Percentiles rank a stretch among this genome's conserved stretches.
phyloP scores from a whole-genome alignment of 1,140 invertebrate species.

The Drosophila rhopaloa region DNA sequence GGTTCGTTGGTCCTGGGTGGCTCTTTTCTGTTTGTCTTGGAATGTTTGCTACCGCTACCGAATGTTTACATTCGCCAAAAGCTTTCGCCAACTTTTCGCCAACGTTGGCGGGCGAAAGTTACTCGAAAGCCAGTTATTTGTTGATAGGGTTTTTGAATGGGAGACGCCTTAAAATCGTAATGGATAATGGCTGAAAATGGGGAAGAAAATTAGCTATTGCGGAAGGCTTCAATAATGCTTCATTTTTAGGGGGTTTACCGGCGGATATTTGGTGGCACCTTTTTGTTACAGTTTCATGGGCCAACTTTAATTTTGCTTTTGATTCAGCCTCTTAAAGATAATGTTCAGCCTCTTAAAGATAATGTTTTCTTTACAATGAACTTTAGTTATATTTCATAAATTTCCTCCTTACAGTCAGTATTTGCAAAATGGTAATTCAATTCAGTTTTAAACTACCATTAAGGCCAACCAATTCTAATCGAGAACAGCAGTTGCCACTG shows the following conservation, averaged over 20 bases:
- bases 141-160: constrained; percentile 31
- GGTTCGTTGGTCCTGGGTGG: neutral
- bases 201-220: constrained; percentile 1
- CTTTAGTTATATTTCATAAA: too few relatives aligned
- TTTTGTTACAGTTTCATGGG: neutral
- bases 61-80: constrained; percentile 38
- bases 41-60: constrained; percentile 11
- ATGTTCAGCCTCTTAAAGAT: neutral
- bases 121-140: constrained; percentile 45
- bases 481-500: constrained; percentile 13
- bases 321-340: neutral
- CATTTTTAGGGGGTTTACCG: neutral
- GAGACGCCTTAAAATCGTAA: constrained; percentile 22
- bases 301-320: neutral
- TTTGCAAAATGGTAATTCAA: too few relatives aligned
- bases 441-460: neutral
- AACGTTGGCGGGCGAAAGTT: constrained; percentile 16
- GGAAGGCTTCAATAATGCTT: constrained; percentile 6
- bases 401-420: too few relatives aligned
- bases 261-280: neutral
- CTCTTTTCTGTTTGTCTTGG: neutral
- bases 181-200: constrained; percentile 12
- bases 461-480: constrained; percentile 13
- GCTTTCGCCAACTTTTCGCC: constrained; percentile 31
- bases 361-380: too few relatives aligned